Evolutionary conservation across 2,797 vertebrate genomes (phyloP), one percentile per base, ranked within the genome.

Genomic region (Uromys caudimaculatus): DNA sequence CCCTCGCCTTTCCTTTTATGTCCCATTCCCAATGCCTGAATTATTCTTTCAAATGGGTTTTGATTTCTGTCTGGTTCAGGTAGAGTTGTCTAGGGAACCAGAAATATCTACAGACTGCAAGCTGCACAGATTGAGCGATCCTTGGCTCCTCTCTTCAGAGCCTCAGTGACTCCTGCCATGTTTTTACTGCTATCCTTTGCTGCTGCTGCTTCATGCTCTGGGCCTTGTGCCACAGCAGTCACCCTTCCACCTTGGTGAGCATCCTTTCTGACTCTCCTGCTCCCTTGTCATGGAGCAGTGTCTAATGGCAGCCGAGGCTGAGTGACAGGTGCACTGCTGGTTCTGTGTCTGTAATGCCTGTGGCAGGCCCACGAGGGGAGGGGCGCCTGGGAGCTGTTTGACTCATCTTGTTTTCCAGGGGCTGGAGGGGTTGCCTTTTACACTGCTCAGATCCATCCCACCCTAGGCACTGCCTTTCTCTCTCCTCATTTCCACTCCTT

Each of bases 371-470:
- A 44, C 44, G 44, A 44, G 84, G 94, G 82, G 93, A 94, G 82
- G 82, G 85, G 56, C 0, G 1, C 52, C n/a, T 91, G 56, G 44
- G 93, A 95, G 75, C 52, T 35, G 92, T 90, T 86, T 87, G 96
- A 96, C 73, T 96, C 92, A 90, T 92, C 85, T 82, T 95, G 86
- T 97, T 94, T 98, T 96, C 96, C 90, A 98, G 97, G 95, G 97
- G 96, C 93, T 86, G 90, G 84, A 81, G 94, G 87, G 90, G 60
- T 89, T 94, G 81, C 60, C 6, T 96, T 96, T 94, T 88, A 93
- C 35, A 82, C 52, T 79, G 58, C 54, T 97, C 60, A 29, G 0
- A 17, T 94, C 89, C 91, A 38, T 82, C 89, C 94, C 85, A 96
- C 71, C 81, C 89, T 93, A 92, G 94, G 90, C n/a, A 14, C 27